Evolutionary conservation across 1,140 invertebrate species (phyloP), one percentile per base, ranked within the genome.

Genomic region (Pollicipes pollicipes): DNA sequence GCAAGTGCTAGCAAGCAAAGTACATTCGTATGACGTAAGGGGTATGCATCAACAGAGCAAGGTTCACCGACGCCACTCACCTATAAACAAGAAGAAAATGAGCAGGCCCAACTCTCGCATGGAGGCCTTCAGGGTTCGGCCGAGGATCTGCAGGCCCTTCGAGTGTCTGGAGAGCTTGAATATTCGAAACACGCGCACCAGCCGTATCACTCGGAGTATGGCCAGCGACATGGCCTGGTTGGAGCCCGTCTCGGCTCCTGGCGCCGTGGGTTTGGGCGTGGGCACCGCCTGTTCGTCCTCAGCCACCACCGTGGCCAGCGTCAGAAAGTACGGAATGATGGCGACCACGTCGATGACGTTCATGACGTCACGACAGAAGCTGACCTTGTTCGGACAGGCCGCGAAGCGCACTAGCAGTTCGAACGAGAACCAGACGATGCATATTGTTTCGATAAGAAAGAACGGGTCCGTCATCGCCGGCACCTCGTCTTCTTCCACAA

Each of bases 81-180:
- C 92, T 81, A 97, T 97, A 82, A 97, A 95, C 79, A 99, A 88
- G 88, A 99, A 99, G 89, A 99, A 99, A 85, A 99, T 99, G 83
- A 99, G 90, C 81, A 99, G 87, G 81, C 95, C 95, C 78, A 99
- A 89, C 86, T 99, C 97, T 83, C 96, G 88, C 91, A 99, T 97
- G 79, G 95, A 98, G 80, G 97, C 97, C 84, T 97, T 98, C 79
- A 99, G 88, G 76, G 97, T 99, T 80, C 97, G 90, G 77, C 95
- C 95, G 78, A 98, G 86, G 80, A 98, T 97, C 85, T 97, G 93
- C 77, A 98, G 87, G 78, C 94, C 94, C 84, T 96, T 97, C 81
- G 93, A 97, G 84, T 97, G 95, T 78, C 95, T 88, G 76, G 93
- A 96, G 78, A 98, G 85, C 84, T 98, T 98, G 85, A 98, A 97